Evolutionary conservation across 2,797 vertebrate genomes (phyloP).

Genomic region (Crypturellus tataupa): DNA sequence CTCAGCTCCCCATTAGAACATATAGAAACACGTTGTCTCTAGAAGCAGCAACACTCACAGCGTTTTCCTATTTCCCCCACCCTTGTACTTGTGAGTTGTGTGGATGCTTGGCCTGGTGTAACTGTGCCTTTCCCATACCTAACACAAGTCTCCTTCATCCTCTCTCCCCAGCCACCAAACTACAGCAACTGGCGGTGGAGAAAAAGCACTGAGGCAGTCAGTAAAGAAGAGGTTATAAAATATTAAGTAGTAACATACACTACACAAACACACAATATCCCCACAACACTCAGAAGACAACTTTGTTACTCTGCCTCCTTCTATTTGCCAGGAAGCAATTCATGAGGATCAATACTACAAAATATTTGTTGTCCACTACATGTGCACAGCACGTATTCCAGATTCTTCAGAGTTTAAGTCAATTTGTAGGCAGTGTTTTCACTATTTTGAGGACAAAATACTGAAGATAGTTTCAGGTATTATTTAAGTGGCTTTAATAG

Average conservation of each 20-base stretch:
- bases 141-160: neutral
- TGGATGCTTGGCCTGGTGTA: conserved; percentile 15
- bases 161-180: neutral
- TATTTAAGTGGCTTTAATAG: conserved; percentile 10
- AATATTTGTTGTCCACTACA: neutral
- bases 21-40: conserved; percentile 4
- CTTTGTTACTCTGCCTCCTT: neutral
- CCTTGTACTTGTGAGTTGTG: neutral
- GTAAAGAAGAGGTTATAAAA: conserved; percentile 1
- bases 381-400: neutral
- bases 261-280: conserved; percentile 33
- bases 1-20: conserved; percentile 1
- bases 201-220: conserved; percentile 25
- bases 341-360: neutral
- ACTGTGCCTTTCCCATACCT: conserved; percentile 10
- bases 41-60: conserved; percentile 29
- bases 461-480: conserved; percentile 8
- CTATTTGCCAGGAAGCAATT: neutral
- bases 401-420: neutral
- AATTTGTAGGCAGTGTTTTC: neutral
- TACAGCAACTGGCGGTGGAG: neutral
- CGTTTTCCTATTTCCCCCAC: neutral
- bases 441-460: conserved; percentile 42
- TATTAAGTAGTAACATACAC: conserved; percentile 19
- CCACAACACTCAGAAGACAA: conserved; percentile 40